Evolutionary conservation across 2,888 invertebrate species (phyloP), one percentile per base, ranked within the genome.

Genomic region (Spisula solida): DNA sequence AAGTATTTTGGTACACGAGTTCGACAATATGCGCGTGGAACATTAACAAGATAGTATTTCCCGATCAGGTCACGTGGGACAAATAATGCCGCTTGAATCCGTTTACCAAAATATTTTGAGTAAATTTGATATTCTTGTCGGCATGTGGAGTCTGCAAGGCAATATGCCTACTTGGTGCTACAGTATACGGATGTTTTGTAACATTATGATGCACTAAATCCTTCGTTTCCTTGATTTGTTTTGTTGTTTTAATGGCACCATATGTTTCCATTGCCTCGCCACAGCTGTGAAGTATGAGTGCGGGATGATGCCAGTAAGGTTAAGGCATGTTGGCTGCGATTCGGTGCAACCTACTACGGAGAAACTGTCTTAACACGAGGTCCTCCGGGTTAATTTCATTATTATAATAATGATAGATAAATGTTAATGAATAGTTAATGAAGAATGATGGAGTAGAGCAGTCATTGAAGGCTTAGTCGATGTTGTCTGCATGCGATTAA

Each of bases 41-140:
- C 79, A 85, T 85, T 78, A 85, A 85, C 78, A 56, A 78, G 85
- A 85, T 85, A 85, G 55, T 29, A 55, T 85, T 85, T 79, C 85
- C 25, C 25, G 85, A n/a, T 31, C 51, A 14, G 34, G 25, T 55
- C 85, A 85, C 48, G 60, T 48, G 85, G 47, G 2, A 56, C 75
- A 34, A 75, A 34, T 34, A 31, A 75, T 34, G 12, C 75, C 31
- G 75, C 25, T 75, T 75, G 34, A 75, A 75, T 75, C 20, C 47
- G 81, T 48, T 86, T 81, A 47, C 48, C 47, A 86, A 31, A 86
- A 86, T 86, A 86, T 60, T 80, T 81, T 47, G 47, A 31, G 80
- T 56, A 29, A 60, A 86, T 47, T 66, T 81, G 86, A 86, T 86
- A 86, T 25, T 80, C 86, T 86, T 86, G 86, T 85, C 31, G 34